phyloP scores from a whole-genome alignment of 1,140 invertebrate genomes.

The Parasteatoda tepidariorum region DNA sequence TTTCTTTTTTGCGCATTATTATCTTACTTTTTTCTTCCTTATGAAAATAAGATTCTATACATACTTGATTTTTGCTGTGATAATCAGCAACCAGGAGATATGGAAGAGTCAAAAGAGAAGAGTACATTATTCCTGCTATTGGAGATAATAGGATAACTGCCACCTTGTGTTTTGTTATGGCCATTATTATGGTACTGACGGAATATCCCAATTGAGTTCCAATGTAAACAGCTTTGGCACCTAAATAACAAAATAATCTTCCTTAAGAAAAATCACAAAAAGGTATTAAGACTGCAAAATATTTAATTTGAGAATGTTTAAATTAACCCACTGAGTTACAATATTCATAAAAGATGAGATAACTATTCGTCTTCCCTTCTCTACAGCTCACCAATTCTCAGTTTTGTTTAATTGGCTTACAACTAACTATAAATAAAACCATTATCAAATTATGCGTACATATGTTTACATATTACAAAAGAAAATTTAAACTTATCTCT shows the following conservation, averaged over 20 bases:
- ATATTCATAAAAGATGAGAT: background rate
- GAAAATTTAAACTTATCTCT: no score
- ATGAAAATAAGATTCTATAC: no score
- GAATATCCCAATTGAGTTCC: constrained; percentile 89
- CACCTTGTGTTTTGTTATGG: constrained; percentile 78
- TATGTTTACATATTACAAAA: no score
- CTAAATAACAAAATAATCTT: constrained; percentile 67
- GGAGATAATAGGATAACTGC: constrained; percentile 89
- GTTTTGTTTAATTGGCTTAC: no score
- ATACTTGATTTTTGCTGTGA: constrained; percentile 86
- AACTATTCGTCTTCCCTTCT: background rate
- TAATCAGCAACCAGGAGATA: constrained; percentile 93
- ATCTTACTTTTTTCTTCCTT: no score
- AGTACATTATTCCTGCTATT: constrained; percentile 95
- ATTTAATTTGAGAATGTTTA: background rate
- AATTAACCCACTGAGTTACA: background rate
- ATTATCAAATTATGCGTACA: no score
- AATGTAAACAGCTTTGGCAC: constrained; percentile 87
- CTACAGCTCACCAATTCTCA: no score
- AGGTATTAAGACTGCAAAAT: background rate
- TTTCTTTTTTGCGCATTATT: no score
- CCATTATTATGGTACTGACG: constrained; percentile 89
- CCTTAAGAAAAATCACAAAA: background rate
- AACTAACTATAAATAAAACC: no score
- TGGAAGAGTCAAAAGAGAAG: constrained; percentile 96